Base-by-base conservation (phyloP, 2,797 vertebrate species). In the Euphonia xanthogaster region DNA sequence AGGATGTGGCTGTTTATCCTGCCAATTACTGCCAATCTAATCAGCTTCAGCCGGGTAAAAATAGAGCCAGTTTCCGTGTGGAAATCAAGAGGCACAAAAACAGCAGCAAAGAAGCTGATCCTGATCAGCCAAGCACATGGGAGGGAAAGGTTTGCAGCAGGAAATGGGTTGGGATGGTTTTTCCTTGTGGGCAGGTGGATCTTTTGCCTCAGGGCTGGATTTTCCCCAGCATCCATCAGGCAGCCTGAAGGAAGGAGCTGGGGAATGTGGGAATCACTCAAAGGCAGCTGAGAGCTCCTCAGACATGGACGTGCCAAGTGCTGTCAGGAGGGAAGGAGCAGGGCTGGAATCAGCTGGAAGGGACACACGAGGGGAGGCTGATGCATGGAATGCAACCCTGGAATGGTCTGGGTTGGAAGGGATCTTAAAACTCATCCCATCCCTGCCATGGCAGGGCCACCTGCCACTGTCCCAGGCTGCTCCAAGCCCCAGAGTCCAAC, bases 1-100 rank as follows among this genome's bases (percentile, higher is more conserved):
- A 86, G 89, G 91, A 91, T 79, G 95, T 80, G 83, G 63, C 92
- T 97, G 90, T 97, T 97, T 86, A 95, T 95, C 96, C 78, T 81
- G 96, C 97, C 97, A 97, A 89, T 98, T 97, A 96, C 94, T 91
- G 95, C 71, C 91, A 97, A 97, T 96, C 90, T 94, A 92, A 97
- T 97, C 96, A 90, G 85, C 96, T 87, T 94, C 90, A 89, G 96
- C 88, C 37, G 91, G 94, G 94, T 93, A 97, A 97, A 97, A 98
- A 97, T 97, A 96, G 96, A 97, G 85, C 61, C 58, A 66, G 93
- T 80, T 96, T 96, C 93, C 86, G 72, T 63, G 93, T 93, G 95
- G 94, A 96, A 97, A 83, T 93, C 96, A 96, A 96, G 96, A 95
- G 91, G 96, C 95, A 96, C 95, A 72, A 87, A 94, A 78, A 73